Evolutionary conservation across 2,797 vertebrate species (phyloP).

Genomic region (Enteromius unitaeniatus): DNA sequence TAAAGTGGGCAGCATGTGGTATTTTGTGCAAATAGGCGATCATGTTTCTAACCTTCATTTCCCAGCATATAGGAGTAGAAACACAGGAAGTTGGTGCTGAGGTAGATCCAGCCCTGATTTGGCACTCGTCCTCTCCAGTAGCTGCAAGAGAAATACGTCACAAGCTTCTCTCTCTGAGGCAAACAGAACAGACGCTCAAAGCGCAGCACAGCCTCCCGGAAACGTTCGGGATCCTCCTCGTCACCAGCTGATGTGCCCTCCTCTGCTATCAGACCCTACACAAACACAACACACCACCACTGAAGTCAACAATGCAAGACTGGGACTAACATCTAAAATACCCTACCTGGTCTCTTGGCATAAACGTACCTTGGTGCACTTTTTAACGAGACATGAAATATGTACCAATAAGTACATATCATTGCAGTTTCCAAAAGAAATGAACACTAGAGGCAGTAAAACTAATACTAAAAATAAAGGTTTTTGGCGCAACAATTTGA

Average conservation of each 20-base stretch:
- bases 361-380: too few relatives aligned
- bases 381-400: too few relatives aligned
- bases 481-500: too few relatives aligned
- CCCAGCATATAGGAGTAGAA: conserved; percentile 98
- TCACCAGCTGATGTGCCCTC: conserved; percentile 88
- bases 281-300: conserved; percentile 8
- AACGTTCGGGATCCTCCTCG: conserved; percentile 95
- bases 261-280: conserved; percentile 96
- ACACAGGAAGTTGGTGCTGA: conserved; percentile 96
- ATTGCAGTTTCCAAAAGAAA: too few relatives aligned
- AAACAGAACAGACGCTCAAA: conserved; percentile 95
- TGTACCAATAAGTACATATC: too few relatives aligned
- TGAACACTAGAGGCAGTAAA: too few relatives aligned
- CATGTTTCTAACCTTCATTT: conserved; percentile 85
- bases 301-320: not conserved
- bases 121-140: conserved; percentile 97
- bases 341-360: too few relatives aligned
- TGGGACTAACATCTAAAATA: not conserved
- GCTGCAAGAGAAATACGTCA: conserved; percentile 97
- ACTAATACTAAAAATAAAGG: too few relatives aligned
- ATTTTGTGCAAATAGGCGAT: not conserved
- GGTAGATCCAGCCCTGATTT: conserved; percentile 98
- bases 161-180: conserved; percentile 90
- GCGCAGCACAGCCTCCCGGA: conserved; percentile 91
- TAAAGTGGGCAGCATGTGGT: not conserved